Conservation (phyloP, 2,797 vertebrate genomes). For the Alauda arvensis region DNA sequence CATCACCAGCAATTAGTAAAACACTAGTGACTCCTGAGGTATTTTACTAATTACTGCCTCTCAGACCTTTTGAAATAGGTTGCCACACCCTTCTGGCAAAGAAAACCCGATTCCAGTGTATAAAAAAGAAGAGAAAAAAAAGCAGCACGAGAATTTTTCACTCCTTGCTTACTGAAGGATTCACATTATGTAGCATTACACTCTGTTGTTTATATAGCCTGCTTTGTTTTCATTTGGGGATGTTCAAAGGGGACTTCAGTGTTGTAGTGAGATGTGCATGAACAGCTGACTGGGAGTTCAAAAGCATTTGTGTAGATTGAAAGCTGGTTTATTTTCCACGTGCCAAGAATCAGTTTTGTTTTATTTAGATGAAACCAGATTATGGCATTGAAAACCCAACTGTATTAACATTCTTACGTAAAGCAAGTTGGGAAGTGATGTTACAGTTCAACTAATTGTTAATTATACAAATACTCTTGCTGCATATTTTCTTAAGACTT, state of each 20-base stretch:
- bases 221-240: conserved; percentile 20
- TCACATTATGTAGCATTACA: neutral
- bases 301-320: neutral
- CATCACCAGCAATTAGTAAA: neutral
- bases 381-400: conserved; percentile 50
- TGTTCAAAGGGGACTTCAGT: conserved; percentile 22
- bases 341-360: conserved; percentile 47
- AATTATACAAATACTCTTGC: conserved; percentile 16
- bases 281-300: conserved; percentile 29
- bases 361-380: conserved; percentile 54
- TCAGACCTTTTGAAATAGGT: neutral
- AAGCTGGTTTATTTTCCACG: conserved; percentile 28
- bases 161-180: neutral
- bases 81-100: neutral
- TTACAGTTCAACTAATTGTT: conserved; percentile 35
- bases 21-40: neutral
- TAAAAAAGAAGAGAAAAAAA: neutral
- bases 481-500: conserved; percentile 31
- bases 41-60: neutral
- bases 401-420: conserved; percentile 20
- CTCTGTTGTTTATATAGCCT: neutral
- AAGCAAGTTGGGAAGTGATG: conserved; percentile 19
- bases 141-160: neutral
- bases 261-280: neutral
- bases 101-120: neutral